These are phyloP conservation scores for Cataglyphis albicans DNA, from an alignment of 2,888 invertebrate genomes.

Conservation along the genomic window DNA sequence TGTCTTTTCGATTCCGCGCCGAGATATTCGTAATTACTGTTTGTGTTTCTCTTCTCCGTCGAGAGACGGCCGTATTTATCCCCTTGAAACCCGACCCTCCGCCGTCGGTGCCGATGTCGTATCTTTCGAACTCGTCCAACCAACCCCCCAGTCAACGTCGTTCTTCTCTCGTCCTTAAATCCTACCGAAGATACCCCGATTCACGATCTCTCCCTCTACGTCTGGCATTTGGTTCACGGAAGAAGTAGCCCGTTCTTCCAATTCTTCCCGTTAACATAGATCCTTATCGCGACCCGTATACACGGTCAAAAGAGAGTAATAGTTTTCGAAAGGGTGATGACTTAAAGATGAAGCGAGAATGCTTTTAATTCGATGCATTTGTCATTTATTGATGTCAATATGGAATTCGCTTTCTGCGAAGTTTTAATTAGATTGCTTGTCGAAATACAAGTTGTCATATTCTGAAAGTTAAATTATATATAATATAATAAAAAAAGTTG, in stretches of 20 bases:
- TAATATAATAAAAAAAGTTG: not conserved
- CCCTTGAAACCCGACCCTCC: conserved; percentile 69
- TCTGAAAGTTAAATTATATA: not conserved
- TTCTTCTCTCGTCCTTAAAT: conserved; percentile 64
- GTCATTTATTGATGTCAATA: conserved; percentile 66
- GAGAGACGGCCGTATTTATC: conserved; percentile 80
- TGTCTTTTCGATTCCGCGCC: conserved; percentile 85
- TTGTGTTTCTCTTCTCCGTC: conserved; percentile 85
- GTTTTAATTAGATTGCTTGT: not conserved
- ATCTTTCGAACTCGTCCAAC: conserved; percentile 77
- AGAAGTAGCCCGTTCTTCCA: conserved; percentile 61
- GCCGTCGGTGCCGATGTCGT: conserved; percentile 71
- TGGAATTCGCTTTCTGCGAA: not conserved
- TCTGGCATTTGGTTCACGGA: conserved; percentile 39
- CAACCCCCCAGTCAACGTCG: conserved; percentile 46
- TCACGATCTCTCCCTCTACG: conserved; percentile 68
- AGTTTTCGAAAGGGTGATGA: conserved; percentile 50
- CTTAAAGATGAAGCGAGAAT: conserved; percentile 59
- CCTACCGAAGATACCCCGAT: conserved; percentile 64
- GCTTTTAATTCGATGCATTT: conserved; percentile 71
- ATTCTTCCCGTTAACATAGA: conserved; percentile 69
- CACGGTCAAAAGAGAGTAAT: conserved; percentile 62
- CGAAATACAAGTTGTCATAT: not conserved
- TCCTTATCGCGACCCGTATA: conserved; percentile 67
- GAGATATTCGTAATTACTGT: conserved; percentile 86